Evolutionary conservation across 2,888 invertebrate genomes (phyloP).

Genomic region (Rhimphoctona megacephalus): DNA sequence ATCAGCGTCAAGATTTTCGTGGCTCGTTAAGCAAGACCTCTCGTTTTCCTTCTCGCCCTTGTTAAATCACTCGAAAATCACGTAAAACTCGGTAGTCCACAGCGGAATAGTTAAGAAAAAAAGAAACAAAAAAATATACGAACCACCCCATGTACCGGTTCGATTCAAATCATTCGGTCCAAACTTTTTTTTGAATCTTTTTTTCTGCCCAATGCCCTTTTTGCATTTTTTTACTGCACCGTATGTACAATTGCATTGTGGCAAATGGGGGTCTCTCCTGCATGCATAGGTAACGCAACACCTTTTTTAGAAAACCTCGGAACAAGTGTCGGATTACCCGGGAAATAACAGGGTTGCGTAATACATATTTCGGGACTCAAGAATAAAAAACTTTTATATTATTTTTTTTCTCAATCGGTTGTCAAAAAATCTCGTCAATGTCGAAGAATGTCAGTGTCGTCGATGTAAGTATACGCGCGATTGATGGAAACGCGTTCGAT

Average conservation of each 20-base stretch:
- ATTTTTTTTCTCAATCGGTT: slow-evolving; percentile 34
- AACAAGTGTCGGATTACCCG: slow-evolving; percentile 78
- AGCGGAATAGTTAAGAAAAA: slow-evolving; percentile 74
- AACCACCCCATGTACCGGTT: slow-evolving; percentile 73
- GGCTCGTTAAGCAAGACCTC: slow-evolving; percentile 71
- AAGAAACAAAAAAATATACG: slow-evolving; percentile 63
- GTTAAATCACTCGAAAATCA: slow-evolving; percentile 62
- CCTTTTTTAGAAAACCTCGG: slow-evolving; percentile 71
- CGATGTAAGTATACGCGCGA: slow-evolving; percentile 6
- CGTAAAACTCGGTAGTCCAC: slow-evolving; percentile 58
- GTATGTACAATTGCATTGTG: slow-evolving; percentile 52
- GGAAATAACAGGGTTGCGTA: slow-evolving; percentile 76
- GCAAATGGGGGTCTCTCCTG: slow-evolving; percentile 72
- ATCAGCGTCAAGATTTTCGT: slow-evolving; percentile 75
- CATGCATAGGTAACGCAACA: slow-evolving; percentile 72
- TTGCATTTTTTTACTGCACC: slow-evolving; percentile 62
- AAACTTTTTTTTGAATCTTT: slow-evolving; percentile 66
- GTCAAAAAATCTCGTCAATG: slow-evolving; percentile 31
- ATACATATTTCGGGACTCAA: slow-evolving; percentile 56
- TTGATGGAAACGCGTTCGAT: slow-evolving; percentile 31
- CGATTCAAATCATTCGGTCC: slow-evolving; percentile 80
- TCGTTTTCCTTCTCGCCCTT: slow-evolving; percentile 70
- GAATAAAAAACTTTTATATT: slow-evolving; percentile 40
- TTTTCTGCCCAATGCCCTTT: slow-evolving; percentile 46
- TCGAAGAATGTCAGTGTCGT: not conserved